Conservation (phyloP, 2,797 vertebrate genomes). For the Fratercula arctica region DNA sequence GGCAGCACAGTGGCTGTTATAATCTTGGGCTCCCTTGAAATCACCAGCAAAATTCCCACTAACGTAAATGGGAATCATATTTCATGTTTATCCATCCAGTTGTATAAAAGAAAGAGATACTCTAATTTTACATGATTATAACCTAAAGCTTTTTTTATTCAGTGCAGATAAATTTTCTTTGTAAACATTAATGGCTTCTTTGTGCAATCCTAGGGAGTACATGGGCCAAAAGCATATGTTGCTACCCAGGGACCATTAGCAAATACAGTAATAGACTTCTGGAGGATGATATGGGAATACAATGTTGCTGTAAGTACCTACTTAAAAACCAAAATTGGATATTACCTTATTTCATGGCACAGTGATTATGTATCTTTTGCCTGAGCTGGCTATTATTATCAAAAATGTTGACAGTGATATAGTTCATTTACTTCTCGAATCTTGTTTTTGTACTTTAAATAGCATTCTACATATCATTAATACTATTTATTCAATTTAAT, state of each 20-base stretch:
- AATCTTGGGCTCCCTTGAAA: neutral
- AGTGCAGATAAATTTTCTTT: neutral
- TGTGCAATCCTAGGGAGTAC: slow-evolving; percentile 84
- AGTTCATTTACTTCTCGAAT: neutral
- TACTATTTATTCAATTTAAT: neutral
- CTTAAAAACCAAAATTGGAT: neutral
- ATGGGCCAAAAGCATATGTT: slow-evolving; percentile 92
- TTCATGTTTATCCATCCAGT: neutral
- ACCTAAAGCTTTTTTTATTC: neutral
- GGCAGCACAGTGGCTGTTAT: neutral
- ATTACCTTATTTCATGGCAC: neutral
- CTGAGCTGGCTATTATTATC: neutral
- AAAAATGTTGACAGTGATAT: neutral
- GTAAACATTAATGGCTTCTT: neutral
- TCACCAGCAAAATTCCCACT: neutral
- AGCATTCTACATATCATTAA: neutral
- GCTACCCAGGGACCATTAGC: slow-evolving; percentile 95
- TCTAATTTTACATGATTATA: neutral
- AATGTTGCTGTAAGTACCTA: slow-evolving; percentile 87
- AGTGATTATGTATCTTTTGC: neutral
- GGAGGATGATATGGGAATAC: slow-evolving; percentile 99
- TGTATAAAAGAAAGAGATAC: neutral
- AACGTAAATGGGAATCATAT: neutral
- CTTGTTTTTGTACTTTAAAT: neutral
- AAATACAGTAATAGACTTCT: slow-evolving; percentile 97